Percentiles rank a stretch among this genome's conserved stretches.
These are phyloP conservation scores for Agrotis ipsilon DNA, from an alignment of 2,888 invertebrate genomes.

Conservation along the genomic window DNA sequence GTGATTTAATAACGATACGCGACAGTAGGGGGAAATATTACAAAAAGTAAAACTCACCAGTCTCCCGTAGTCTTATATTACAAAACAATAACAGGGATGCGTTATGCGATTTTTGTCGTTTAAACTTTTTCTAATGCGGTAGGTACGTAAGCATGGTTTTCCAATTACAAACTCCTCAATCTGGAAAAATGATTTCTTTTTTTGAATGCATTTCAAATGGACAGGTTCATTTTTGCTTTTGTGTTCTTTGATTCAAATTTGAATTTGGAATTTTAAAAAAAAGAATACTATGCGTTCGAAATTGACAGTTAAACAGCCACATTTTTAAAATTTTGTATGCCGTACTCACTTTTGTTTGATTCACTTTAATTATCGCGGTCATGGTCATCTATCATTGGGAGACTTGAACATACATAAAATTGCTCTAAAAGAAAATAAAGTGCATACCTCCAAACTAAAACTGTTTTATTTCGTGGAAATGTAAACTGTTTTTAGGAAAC, in stretches of 20 bases:
- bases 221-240: neutral
- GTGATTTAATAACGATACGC: constrained; percentile 29
- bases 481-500: neutral
- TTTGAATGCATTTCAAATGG: neutral
- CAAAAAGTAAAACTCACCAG: constrained; percentile 24
- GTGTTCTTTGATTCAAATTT: neutral
- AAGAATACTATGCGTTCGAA: neutral
- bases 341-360: too few relatives aligned
- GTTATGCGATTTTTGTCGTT: neutral
- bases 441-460: too few relatives aligned
- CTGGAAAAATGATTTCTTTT: neutral
- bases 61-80: constrained; percentile 8
- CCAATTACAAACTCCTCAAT: neutral
- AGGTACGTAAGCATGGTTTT: neutral
- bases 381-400: too few relatives aligned
- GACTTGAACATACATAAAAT: too few relatives aligned
- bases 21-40: constrained; percentile 19
- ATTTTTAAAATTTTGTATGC: too few relatives aligned
- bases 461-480: neutral
- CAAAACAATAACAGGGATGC: constrained; percentile 15
- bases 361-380: too few relatives aligned
- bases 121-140: neutral
- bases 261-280: neutral
- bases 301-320: neutral
- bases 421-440: too few relatives aligned